Conservation (phyloP, 1,140 invertebrate species). For the Spodoptera frugiperda region DNA sequence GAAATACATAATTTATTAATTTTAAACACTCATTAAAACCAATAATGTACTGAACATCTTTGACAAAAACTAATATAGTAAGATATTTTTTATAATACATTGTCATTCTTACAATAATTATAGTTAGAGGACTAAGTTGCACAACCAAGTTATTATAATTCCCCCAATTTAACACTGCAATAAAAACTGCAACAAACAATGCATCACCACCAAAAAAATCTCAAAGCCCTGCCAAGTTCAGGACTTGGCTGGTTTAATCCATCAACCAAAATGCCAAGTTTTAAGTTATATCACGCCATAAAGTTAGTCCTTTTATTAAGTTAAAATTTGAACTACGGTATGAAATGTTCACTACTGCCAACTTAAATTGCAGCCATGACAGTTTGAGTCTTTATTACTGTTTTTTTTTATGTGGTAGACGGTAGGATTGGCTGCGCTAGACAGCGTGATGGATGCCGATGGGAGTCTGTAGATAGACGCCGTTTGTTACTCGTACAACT, state of each 20-base stretch:
- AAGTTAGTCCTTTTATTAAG: conserved; percentile 40
- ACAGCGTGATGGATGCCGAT: conserved; percentile 34
- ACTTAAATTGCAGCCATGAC: conserved; percentile 37
- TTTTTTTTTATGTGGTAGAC: conserved; percentile 23
- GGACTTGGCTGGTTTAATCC: conserved; percentile 9
- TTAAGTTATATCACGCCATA: conserved; percentile 20
- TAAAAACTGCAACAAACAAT: background rate
- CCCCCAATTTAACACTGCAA: background rate
- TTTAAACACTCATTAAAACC: no score
- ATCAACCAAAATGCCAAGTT: conserved; percentile 24
- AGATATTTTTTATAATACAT: no score
- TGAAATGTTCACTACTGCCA: conserved; percentile 29
- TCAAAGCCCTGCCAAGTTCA: conserved; percentile 1
- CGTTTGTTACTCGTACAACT: background rate
- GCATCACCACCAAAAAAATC: background rate
- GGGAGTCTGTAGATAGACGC: conserved; percentile 8
- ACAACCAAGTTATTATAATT: no score
- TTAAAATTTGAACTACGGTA: background rate
- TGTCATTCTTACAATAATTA: no score
- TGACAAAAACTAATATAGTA: no score
- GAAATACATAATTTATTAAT: no score
- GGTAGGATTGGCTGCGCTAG: background rate
- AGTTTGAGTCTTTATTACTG: conserved; percentile 29
- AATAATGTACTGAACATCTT: no score
- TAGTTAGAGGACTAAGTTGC: no score